Evolutionary conservation across 2,113 vertebrate genomes (phyloP), one percentile per base, ranked within the genome.

Genomic region (Willisornis vidua): DNA sequence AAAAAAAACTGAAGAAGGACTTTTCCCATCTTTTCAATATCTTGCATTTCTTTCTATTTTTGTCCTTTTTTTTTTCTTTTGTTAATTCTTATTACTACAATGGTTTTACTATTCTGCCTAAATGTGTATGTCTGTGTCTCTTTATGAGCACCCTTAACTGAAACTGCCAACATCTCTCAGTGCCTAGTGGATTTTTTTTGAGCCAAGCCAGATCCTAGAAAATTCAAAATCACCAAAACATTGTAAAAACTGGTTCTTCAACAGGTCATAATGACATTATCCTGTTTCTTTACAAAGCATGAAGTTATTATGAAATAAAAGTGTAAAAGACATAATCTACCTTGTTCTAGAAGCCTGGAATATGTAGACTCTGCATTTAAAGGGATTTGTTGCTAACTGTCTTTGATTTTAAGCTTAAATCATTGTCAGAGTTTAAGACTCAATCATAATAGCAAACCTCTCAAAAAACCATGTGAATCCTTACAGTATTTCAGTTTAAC

Each of bases 381-480:
- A 70, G 19, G 24, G 12, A 89, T 43, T 63, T 19, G 12, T 78
- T 70, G 46, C 57, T 81, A 55, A 74, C 4, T 77, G 20, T 46
- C 48, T 89, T 86, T 93, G 29, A 67, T 45, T 45, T 75, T 61
- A 39, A 55, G 22, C 29, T 87, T 74, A 78, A 73, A 80, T 58
- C 49, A 28, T 55, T 39, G 15, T 20, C 24, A 18, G n/a, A 49
- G 9, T 66, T 92, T 72, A 77, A 66, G 59, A 74, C 12, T 4
- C 26, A 67, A 46, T 65, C 52, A 57, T 15, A 73, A 51, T 6
- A 89, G 29, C 10, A 59, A 43, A 70, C 11, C 26, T 61, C 18
- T 74, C 26, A 51, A 17, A 57, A 89, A 78, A 81, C 33, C 0
- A 0, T 3, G 3, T 5, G 19, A 48, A 29, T 63, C 51, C 65